A percentile compares a stretch with the other conserved stretches of the same genome.
Evolutionary conservation across 1,140 invertebrate genomes (phyloP).

Genomic region (Camponotus pennsylvanicus): DNA sequence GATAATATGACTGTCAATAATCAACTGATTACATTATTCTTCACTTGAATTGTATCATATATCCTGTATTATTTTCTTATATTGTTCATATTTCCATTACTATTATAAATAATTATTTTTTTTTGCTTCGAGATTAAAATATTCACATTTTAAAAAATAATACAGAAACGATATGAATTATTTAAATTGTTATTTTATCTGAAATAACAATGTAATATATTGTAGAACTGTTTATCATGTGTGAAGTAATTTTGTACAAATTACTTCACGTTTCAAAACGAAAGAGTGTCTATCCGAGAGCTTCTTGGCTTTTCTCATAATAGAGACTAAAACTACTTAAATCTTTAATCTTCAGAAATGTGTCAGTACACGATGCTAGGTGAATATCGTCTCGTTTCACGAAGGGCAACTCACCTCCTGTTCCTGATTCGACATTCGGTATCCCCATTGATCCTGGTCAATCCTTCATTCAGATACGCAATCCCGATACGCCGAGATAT

Average conservation of each 20-base stretch:
- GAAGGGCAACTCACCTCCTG: slow-evolving; percentile 32
- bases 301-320: neutral
- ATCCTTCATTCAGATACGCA: slow-evolving; percentile 77
- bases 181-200: neutral
- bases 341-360: slow-evolving; percentile 2
- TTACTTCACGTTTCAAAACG: neutral
- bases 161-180: neutral
- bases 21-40: slow-evolving; percentile 48
- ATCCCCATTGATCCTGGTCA: slow-evolving; percentile 73
- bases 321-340: neutral
- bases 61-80: neutral
- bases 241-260: neutral
- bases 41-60: neutral
- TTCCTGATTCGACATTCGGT: slow-evolving; percentile 69
- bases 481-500: slow-evolving; percentile 73
- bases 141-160: neutral
- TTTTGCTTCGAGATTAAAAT: neutral
- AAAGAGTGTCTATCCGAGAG: neutral
- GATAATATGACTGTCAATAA: slow-evolving; percentile 39
- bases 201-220: neutral
- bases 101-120: slow-evolving; percentile 12
- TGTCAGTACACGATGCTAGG: neutral
- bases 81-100: no score
- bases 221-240: neutral
- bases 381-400: slow-evolving; percentile 10